Evolutionary conservation across 2,888 invertebrate genomes (phyloP).

Genomic region (Hylaea fasciaria): DNA sequence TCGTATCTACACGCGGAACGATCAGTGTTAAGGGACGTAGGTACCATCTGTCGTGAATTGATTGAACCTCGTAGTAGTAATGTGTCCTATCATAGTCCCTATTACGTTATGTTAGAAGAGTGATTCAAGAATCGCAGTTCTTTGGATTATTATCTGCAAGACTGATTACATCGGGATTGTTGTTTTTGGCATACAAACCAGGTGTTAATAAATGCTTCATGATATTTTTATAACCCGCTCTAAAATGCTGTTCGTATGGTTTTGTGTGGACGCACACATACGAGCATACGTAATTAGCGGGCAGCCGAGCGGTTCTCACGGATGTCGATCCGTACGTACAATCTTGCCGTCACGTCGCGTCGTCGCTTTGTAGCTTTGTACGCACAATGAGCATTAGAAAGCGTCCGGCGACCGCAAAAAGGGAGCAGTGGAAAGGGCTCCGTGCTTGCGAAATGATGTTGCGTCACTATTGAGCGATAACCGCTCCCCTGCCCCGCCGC

Average conservation of each 20-base stretch:
- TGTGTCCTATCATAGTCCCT: conserved; percentile 20
- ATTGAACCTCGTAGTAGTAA: conserved; percentile 19
- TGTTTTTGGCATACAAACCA: background rate
- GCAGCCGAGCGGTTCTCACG: conserved; percentile 71
- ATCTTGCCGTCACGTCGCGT: conserved; percentile 57
- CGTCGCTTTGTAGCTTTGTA: conserved; percentile 49
- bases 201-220: conserved; percentile 6
- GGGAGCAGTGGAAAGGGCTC: conserved; percentile 78
- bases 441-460: conserved; percentile 74
- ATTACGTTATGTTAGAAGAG: background rate
- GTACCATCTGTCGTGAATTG: conserved; percentile 25
- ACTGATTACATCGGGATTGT: too few relatives aligned
- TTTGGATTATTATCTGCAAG: background rate
- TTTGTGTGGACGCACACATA: conserved; percentile 44
- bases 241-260: conserved; percentile 24
- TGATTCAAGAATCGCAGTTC: background rate
- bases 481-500: conserved; percentile 51
- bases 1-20: conserved; percentile 1
- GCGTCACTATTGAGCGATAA: conserved; percentile 75
- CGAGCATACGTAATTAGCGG: conserved; percentile 59
- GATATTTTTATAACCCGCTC: conserved; percentile 23
- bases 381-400: conserved; percentile 82
- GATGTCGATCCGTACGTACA: conserved; percentile 68
- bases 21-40: conserved; percentile 24
- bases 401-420: conserved; percentile 80